Evolutionary conservation across 2,888 invertebrate genomes (phyloP), one percentile per base, ranked within the genome.

Genomic region (Rhagophthalmus giganteus): DNA sequence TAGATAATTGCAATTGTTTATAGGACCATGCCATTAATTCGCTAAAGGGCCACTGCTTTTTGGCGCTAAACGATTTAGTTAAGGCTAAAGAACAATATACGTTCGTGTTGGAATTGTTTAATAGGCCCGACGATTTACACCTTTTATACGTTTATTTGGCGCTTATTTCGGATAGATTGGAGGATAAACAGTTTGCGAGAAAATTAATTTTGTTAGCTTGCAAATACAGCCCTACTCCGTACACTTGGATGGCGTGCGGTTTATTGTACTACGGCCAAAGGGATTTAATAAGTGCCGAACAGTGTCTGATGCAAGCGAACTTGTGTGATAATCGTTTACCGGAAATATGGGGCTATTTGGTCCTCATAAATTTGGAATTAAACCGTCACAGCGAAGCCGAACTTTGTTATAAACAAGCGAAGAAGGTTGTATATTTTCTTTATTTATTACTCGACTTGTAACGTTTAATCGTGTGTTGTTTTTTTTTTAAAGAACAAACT

Each of bases 251-350:
- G 56, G 27, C 56, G 45, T 57, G 58, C 4, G 66, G 63, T 7
- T 53, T 66, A 1, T 39, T 60, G 10, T 64, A 57, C 61, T 70
- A 57, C 32, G 47, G 69, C 60, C 63, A 70, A 58, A 67, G 68
- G 24, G 73, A 74, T 55, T 58, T 69, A 16, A 28, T 69, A 6
- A 71, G 70, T 44, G 73, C 75, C 1, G 75, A 75, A 60, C 70
- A 71, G 55, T 75, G 74, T 60, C 65, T 76, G 27, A 64, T 60
- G 6, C 72, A 74, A 57, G 67, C 74, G 1, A 74, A 74, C 60
- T 41, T 65, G 4, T 64, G 65, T n/a, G 73, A 76, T 58, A 71
- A 71, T 49, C 56, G 62, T 2, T 58, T 69, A 41, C 59, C 73
- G 3, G 72, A 71, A 54, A 63, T 64, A 10, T 75, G 76, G 75